These are phyloP conservation scores for Monodelphis domestica DNA, from an alignment of 2,797 vertebrate genomes.

Conservation along the genomic window DNA sequence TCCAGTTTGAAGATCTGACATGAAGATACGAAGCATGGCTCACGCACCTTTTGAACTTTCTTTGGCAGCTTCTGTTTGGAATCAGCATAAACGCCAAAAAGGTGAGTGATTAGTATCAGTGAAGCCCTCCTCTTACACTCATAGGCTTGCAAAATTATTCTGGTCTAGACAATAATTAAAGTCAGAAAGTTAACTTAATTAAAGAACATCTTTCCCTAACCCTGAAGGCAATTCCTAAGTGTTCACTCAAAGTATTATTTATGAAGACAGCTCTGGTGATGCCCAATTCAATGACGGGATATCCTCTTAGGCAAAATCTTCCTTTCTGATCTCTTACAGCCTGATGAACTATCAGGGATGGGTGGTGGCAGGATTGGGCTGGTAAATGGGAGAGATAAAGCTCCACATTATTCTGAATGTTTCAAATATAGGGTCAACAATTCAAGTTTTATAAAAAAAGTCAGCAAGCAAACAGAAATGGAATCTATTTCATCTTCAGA, in stretches of 20 bases:
- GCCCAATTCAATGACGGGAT: neutral
- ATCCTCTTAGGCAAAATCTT: neutral
- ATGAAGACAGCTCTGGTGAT: neutral
- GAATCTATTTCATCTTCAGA: conserved; percentile 1
- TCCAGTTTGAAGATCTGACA: neutral
- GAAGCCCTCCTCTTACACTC: conserved; percentile 9
- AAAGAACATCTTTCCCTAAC: conserved; percentile 64
- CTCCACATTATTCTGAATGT: neutral
- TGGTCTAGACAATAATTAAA: conserved; percentile 76
- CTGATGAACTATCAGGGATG: neutral
- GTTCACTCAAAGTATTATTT: neutral
- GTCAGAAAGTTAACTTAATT: conserved; percentile 67
- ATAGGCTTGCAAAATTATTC: conserved; percentile 57
- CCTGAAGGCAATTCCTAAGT: conserved; percentile 36
- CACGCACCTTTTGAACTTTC: conserved; percentile 8
- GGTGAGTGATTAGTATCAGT: conserved; percentile 42
- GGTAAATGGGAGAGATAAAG: conserved; percentile 10
- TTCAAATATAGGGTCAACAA: conserved; percentile 10
- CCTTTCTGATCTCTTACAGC: neutral
- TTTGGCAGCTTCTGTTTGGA: conserved; percentile 31
- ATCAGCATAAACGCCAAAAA: conserved; percentile 48
- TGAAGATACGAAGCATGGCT: neutral
- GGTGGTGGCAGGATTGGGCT: neutral
- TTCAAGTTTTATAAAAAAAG: neutral
- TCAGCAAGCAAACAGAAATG: conserved; percentile 22